phyloP scores from a whole-genome alignment of 2,797 vertebrate species.

The Neolamprologus multifasciatus region DNA sequence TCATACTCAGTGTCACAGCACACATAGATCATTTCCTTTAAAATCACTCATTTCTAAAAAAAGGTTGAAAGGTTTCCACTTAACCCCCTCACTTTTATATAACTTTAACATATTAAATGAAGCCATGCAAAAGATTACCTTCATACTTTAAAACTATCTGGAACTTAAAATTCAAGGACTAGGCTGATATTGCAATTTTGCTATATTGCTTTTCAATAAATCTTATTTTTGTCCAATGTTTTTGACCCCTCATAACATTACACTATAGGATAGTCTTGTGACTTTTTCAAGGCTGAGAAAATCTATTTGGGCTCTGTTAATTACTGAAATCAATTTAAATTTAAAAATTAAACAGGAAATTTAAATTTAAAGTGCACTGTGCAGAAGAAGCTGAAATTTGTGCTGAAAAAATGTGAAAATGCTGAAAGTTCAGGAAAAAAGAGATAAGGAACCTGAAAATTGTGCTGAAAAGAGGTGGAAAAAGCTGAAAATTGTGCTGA shows the following conservation, averaged over 20 bases:
- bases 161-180: background rate
- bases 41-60: background rate
- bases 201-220: background rate
- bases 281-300: background rate
- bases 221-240: background rate
- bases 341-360: no score
- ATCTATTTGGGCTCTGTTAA: background rate
- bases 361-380: no score
- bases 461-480: no score
- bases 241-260: background rate
- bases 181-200: background rate
- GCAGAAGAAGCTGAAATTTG: no score
- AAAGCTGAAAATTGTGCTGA: no score
- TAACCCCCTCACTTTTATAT: background rate
- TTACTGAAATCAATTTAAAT: background rate
- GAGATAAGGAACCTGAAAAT: no score
- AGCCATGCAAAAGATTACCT: background rate
- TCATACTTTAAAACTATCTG: background rate
- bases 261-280: background rate
- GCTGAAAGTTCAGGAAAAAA: no score
- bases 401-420: no score
- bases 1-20: background rate
- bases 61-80: background rate
- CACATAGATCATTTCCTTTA: background rate
- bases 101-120: background rate